Evolutionary conservation across 2,888 invertebrate species (phyloP).

Genomic region (Parnassius mnemosyne): DNA sequence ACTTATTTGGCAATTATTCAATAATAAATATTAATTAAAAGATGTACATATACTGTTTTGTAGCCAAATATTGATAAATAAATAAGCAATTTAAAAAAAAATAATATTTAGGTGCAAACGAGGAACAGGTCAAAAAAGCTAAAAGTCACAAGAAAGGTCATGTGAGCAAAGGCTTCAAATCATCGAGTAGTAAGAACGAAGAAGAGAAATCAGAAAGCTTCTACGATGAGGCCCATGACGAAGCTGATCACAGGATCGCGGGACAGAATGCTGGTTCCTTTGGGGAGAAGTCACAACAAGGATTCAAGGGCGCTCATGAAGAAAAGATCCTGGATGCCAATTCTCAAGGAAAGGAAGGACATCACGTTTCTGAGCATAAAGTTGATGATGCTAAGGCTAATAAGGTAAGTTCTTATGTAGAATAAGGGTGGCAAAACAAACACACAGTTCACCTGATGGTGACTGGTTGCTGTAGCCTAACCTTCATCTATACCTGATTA

Average conservation of each 20-base stretch:
- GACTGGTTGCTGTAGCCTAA: no score
- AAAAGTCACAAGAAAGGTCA: conserved; percentile 83
- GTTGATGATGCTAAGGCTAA: conserved; percentile 81
- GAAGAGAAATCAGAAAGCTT: conserved; percentile 83
- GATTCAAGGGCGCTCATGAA: conserved; percentile 82
- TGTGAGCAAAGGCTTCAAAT: conserved; percentile 84
- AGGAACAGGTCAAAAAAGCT: conserved; percentile 77
- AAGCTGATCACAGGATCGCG: conserved; percentile 80
- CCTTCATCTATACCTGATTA: no score
- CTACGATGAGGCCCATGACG: conserved; percentile 84
- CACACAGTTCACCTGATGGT: no score
- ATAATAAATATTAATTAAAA: no score
- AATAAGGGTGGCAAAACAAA: no score
- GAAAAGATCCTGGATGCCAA: conserved; percentile 80
- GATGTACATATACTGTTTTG: no score
- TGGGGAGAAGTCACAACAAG: conserved; percentile 78
- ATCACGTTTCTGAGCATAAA: conserved; percentile 78
- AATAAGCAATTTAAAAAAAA: no score
- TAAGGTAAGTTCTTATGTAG: conserved; percentile 56
- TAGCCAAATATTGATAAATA: no score
- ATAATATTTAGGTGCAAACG: conserved; percentile 67
- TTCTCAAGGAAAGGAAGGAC: conserved; percentile 80
- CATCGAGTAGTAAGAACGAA: conserved; percentile 84
- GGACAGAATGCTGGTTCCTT: conserved; percentile 80
- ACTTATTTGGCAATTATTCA: no score